Base-by-base conservation (phyloP, 2,888 invertebrate genomes). In the Stenoptilia bipunctidactyla region DNA sequence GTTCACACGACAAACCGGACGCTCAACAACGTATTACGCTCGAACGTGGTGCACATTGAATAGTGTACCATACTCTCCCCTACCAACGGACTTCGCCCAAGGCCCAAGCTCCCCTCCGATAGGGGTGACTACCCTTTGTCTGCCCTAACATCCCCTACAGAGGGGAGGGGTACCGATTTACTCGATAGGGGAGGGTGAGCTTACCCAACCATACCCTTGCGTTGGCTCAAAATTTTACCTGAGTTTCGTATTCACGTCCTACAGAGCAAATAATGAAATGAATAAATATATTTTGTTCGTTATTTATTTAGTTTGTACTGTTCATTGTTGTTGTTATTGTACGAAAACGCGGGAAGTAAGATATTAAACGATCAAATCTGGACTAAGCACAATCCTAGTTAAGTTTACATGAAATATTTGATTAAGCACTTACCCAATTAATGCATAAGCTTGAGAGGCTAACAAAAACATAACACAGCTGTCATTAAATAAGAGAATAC, bases 61-160 rank as follows among this genome's bases (percentile, higher is more conserved):
- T 67, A 64, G 20, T 20, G 20, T 20, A n/a, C n/a, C 20, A 65
- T 66, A 70, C 68, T 72, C 68, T 67, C 60, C 69, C 71, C 69
- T 66, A 61, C 68, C 69, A 61, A 68, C 65, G 61, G 54, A 60
- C 60, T 62, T 67, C 70, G 70, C 72, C 71, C 70, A 68, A 68
- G 71, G 72, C 69, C 64, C 66, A 60, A 56, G 64, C 70, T 70
- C 77, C 79, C 79, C 79, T 79, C 68, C 59, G 75, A 57, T 64
- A 66, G 68, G 71, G 82, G 80, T 69, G 75, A 72, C 71, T 77
- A 77, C 82, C 80, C 80, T 80, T 79, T 82, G 82, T 75, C 72
- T 73, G 64, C 75, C 74, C 69, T 63, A 64, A 66, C 71, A 66
- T 72, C 74, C 75, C 77, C 66, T 71, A 70, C 56, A 57, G 64